Conservation (phyloP, 2,888 invertebrate species). For the Cephus rjabovi region DNA sequence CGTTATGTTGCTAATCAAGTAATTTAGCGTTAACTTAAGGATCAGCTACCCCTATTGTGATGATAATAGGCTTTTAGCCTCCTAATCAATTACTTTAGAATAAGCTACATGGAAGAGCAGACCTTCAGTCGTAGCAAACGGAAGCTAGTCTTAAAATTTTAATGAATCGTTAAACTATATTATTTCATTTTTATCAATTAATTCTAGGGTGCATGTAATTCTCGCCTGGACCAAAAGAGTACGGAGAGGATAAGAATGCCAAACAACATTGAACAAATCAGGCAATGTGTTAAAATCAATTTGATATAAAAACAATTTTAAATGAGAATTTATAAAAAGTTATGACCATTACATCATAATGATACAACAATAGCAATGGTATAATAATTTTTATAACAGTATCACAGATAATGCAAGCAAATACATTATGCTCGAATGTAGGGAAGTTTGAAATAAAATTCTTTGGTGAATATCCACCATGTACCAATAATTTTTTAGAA, state of each 20-base stretch:
- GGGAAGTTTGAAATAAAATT: not conserved
- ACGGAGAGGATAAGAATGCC: slow-evolving; percentile 48
- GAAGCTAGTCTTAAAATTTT: slow-evolving; percentile 45
- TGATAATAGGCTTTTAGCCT: slow-evolving; percentile 38
- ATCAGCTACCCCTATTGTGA: slow-evolving; percentile 44
- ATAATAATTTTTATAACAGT: slow-evolving; percentile 34
- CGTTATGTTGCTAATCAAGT: slow-evolving; percentile 44
- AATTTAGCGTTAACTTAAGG: slow-evolving; percentile 40
- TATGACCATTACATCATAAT: slow-evolving; percentile 31
- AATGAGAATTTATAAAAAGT: slow-evolving; percentile 24
- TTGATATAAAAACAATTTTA: slow-evolving; percentile 11
- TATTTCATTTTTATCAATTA: slow-evolving; percentile 22
- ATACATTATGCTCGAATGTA: slow-evolving; percentile 1
- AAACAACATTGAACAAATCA: slow-evolving; percentile 22
- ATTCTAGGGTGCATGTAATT: slow-evolving; percentile 20
- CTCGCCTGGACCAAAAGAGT: slow-evolving; percentile 25
- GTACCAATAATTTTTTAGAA: not conserved
- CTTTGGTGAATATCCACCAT: not conserved
- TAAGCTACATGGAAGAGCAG: slow-evolving; percentile 63
- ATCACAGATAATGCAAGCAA: slow-evolving; percentile 41
- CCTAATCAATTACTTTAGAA: slow-evolving; percentile 50
- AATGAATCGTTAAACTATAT: slow-evolving; percentile 42
- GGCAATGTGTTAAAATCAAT: slow-evolving; percentile 9
- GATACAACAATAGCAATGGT: slow-evolving; percentile 36
- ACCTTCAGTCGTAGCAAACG: slow-evolving; percentile 58